Evolutionary conservation across 1,140 invertebrate species (phyloP).

Genomic region (Acromyrmex echinatior): DNA sequence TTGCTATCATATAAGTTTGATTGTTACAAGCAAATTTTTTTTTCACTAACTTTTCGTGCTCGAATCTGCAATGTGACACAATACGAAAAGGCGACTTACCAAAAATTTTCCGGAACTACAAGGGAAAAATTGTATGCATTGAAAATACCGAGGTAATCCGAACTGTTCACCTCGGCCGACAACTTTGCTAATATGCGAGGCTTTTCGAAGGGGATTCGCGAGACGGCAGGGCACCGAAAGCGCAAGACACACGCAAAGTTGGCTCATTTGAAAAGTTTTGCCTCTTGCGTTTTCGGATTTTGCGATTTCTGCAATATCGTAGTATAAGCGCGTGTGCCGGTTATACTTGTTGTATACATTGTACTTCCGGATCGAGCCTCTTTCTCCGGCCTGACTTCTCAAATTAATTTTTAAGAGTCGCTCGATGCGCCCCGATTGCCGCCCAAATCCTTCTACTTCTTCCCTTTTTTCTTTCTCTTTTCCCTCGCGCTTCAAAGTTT

Average conservation of each 20-base stretch:
- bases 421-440: conserved; percentile 63
- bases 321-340: neutral
- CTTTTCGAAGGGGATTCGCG: conserved; percentile 66
- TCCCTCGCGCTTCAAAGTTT: conserved; percentile 2
- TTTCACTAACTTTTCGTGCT: too few relatives aligned
- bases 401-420: conserved; percentile 83
- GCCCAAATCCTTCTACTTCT: conserved; percentile 42
- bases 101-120: neutral
- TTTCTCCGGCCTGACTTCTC: conserved; percentile 74
- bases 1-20: too few relatives aligned
- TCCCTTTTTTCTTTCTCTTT: neutral
- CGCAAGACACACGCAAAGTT: conserved; percentile 84
- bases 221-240: conserved; percentile 63
- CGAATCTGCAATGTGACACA: neutral
- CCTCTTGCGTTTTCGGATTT: conserved; percentile 32
- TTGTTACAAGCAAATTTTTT: too few relatives aligned
- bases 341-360: conserved; percentile 60
- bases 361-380: conserved; percentile 46
- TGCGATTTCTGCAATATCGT: conserved; percentile 75
- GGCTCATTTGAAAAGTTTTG: conserved; percentile 81
- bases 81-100: neutral
- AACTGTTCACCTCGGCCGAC: conserved; percentile 72
- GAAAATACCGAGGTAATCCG: conserved; percentile 42
- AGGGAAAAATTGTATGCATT: conserved; percentile 2
- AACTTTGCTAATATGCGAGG: conserved; percentile 83